phyloP scores from a whole-genome alignment of 2,113 vertebrate genomes.

The Sinosuthora webbiana region DNA sequence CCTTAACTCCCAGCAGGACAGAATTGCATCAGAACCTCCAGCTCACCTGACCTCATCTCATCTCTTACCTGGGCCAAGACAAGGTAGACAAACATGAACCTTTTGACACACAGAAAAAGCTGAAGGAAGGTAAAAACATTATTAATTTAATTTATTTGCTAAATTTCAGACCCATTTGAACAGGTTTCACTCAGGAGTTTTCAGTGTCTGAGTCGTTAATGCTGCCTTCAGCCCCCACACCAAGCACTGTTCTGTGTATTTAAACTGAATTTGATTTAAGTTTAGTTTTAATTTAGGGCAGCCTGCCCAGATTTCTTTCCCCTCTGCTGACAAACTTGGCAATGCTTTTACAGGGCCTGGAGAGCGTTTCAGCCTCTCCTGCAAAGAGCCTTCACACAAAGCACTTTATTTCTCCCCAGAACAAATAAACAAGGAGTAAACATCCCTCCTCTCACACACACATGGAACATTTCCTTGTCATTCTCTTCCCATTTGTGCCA shows the following conservation, averaged over 20 bases:
- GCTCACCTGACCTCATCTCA: neutral
- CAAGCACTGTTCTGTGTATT: neutral
- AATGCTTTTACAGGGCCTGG: neutral
- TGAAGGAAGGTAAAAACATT: neutral
- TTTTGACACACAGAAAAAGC: neutral
- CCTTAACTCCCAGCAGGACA: neutral
- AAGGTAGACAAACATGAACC: neutral
- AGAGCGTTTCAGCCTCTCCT: neutral
- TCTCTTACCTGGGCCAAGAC: neutral
- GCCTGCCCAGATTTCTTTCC: conserved; percentile 11
- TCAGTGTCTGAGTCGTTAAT: neutral
- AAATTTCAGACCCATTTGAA: neutral
- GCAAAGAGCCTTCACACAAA: conserved; percentile 29
- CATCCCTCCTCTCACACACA: neutral
- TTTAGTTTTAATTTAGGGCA: conserved; percentile 13
- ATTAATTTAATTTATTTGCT: neutral
- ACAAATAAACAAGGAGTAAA: conserved; percentile 56
- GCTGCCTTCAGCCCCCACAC: neutral
- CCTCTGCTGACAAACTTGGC: conserved; percentile 33
- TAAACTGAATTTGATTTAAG: neutral
- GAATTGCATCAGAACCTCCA: neutral
- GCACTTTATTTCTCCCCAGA: conserved; percentile 35
- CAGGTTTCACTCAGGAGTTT: neutral
- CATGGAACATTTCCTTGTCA: neutral
- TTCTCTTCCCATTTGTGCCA: neutral